Base-by-base conservation (phyloP, 2,797 vertebrate species). In the Malurus splendens region DNA sequence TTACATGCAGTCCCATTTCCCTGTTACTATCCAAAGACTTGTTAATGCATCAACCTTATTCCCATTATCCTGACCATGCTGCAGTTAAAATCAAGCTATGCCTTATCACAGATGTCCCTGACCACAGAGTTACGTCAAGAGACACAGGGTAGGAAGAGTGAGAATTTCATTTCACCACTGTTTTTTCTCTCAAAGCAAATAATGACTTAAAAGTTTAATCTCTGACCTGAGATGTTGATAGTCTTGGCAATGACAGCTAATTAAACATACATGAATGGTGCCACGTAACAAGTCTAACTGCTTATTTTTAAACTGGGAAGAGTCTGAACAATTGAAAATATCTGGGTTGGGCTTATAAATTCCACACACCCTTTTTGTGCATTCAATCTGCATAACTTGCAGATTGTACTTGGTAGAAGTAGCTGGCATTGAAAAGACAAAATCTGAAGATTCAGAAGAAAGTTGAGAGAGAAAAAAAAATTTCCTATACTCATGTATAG, bases 301-400 rank as follows among this genome's bases (percentile, higher is more conserved):
- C 64, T 94, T 92, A 94, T 93, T 96, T 96, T 94, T 89, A 94
- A 94, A 76, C 61, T 74, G 71, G 80, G 71, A 89, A 92, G 76
- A 60, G 67, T 54, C 44, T 76, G 39, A 93, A 89, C 36, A 79
- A 90, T 57, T 80, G 70, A 95, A 96, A 95, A 88, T 85, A 93
- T 82, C 51, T 86, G 73, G 76, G 66, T 54, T 90, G 79, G 89
- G 86, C 75, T 94, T 91, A 90, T 4, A 39, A 73, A 93, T 93
- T 92, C 76, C 47, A 86, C 57, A 86, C 87, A 94, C 87, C 68
- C 82, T 94, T 85, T 94, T 52, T 44, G 76, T 0, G 1, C 41
- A 72, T 7, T 51, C 12, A 39, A 15, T 36, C 47, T 82, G 47
- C 67, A 86, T 7, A 87, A 33, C 30, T 32, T 32, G 32, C 32